Percentiles rank a stretch among this genome's conserved stretches.
phyloP scores from a whole-genome alignment of 1,140 invertebrate species.

The Ericerus pela region DNA sequence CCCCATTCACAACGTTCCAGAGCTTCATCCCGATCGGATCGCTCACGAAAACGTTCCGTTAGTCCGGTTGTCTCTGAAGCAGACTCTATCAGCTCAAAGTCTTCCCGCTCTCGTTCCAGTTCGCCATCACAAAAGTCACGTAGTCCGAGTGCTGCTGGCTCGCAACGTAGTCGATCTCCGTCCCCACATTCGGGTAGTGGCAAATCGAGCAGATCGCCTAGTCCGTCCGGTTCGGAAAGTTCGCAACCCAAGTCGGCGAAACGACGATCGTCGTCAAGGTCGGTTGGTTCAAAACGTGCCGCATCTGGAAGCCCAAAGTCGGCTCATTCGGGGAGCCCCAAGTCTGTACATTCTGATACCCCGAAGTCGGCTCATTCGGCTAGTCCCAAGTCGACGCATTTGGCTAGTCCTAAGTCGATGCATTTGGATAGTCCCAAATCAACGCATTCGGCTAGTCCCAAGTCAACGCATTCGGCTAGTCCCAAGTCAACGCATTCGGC shows the following conservation, averaged over 20 bases:
- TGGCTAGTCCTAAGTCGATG: conserved; percentile 15
- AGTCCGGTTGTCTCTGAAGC: conserved; percentile 16
- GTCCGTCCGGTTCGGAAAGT: conserved; percentile 11
- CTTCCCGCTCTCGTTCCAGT: not conserved
- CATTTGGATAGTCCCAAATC: not conserved
- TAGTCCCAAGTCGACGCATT: conserved; percentile 15
- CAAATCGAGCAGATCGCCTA: conserved; percentile 15
- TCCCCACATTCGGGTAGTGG: not conserved
- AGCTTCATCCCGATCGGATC: conserved; percentile 31
- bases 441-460: not conserved
- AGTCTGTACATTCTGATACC: conserved; percentile 16
- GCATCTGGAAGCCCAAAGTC: conserved; percentile 16
- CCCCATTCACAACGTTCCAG: conserved; percentile 28
- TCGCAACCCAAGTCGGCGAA: conserved; percentile 1
- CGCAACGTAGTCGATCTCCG: not conserved
- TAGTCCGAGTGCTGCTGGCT: not conserved
- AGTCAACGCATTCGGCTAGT: conserved; percentile 12
- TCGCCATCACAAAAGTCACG: not conserved
- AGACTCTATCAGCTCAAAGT: conserved; percentile 8
- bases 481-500: conserved; percentile 13
- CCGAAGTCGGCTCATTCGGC: no score
- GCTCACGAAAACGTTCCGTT: conserved; percentile 16
- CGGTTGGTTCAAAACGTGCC: conserved; percentile 5
- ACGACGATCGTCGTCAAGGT: no score
- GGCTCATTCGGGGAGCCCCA: not conserved